Conservation (phyloP, 1,140 invertebrate species). For the Agrilus planipennis region DNA sequence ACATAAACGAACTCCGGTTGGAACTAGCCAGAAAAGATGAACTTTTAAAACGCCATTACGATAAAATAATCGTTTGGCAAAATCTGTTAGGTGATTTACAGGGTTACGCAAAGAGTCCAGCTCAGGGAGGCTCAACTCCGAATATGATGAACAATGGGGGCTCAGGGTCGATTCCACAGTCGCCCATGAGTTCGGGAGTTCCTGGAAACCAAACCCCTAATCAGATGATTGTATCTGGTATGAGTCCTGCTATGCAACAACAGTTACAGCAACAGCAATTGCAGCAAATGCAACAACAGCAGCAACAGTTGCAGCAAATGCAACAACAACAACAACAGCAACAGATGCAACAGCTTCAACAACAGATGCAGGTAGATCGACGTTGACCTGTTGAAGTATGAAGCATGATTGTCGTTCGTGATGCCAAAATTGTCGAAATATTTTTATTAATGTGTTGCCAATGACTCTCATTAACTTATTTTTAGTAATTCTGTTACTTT, state of each 20-base stretch:
- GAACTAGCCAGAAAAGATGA: constrained; percentile 81
- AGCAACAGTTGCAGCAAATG: constrained; percentile 37
- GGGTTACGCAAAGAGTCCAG: constrained; percentile 38
- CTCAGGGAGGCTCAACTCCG: constrained; percentile 34
- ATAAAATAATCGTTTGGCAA: constrained; percentile 84
- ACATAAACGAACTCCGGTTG: constrained; percentile 70
- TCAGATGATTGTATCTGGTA: constrained; percentile 20
- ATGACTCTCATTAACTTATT: not conserved
- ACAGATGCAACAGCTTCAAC: constrained; percentile 38
- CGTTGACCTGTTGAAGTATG: constrained; percentile 19
- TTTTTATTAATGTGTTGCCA: not conserved
- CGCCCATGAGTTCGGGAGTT: constrained; percentile 16
- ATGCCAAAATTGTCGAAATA: not conserved
- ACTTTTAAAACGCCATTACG: constrained; percentile 76
- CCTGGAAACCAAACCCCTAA: constrained; percentile 22
- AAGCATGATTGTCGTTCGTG: constrained; percentile 8
- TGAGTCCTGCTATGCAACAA: constrained; percentile 30
- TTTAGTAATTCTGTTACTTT: no score
- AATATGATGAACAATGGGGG: constrained; percentile 16
- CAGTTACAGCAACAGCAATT: constrained; percentile 39
- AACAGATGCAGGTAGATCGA: constrained; percentile 34
- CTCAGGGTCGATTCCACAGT: constrained; percentile 18
- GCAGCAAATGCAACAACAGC: constrained; percentile 39
- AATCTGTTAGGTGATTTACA: constrained; percentile 65
- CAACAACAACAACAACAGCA: constrained; percentile 36